Conservation (phyloP, 2,888 invertebrate genomes). For the Drosophila subquinaria region DNA sequence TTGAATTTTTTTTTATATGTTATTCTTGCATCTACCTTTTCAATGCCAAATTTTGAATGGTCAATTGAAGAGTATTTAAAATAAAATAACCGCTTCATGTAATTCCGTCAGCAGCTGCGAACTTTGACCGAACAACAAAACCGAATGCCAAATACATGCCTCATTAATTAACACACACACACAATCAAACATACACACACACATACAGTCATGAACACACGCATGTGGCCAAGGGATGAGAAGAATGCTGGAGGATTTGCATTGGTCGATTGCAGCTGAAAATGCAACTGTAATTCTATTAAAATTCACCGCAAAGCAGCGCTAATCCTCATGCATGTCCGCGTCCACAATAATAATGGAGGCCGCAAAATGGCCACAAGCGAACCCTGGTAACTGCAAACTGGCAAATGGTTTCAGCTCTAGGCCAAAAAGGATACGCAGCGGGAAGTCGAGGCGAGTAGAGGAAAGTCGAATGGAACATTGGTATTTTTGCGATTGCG, state of each 20-base stretch:
- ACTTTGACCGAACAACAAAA: constrained; percentile 31
- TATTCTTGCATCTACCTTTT: not conserved
- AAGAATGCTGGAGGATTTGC: constrained; percentile 27
- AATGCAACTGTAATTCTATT: constrained; percentile 72
- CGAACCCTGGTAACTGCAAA: constrained; percentile 26
- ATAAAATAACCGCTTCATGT: constrained; percentile 20
- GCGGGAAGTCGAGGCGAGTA: not conserved
- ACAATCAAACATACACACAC: constrained; percentile 22
- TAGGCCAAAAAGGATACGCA: constrained; percentile 4
- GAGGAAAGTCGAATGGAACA: not conserved
- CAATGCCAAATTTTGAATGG: not conserved
- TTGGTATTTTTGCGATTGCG: constrained; percentile 55
- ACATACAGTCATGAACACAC: not conserved
- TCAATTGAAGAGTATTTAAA: constrained; percentile 27
- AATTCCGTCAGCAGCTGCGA: constrained; percentile 32
- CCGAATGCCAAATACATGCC: constrained; percentile 36
- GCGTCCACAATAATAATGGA: constrained; percentile 56
- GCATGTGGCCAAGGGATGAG: constrained; percentile 17
- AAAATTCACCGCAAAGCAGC: constrained; percentile 69
- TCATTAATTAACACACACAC: constrained; percentile 63
- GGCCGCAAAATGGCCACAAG: constrained; percentile 59
- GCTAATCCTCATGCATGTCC: constrained; percentile 65
- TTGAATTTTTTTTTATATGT: too few species aligned
- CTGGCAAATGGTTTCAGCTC: not conserved
- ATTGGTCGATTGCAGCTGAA: constrained; percentile 37